Evolutionary conservation across 2,888 invertebrate genomes (phyloP).

Genomic region (Aphidius colemani): DNA sequence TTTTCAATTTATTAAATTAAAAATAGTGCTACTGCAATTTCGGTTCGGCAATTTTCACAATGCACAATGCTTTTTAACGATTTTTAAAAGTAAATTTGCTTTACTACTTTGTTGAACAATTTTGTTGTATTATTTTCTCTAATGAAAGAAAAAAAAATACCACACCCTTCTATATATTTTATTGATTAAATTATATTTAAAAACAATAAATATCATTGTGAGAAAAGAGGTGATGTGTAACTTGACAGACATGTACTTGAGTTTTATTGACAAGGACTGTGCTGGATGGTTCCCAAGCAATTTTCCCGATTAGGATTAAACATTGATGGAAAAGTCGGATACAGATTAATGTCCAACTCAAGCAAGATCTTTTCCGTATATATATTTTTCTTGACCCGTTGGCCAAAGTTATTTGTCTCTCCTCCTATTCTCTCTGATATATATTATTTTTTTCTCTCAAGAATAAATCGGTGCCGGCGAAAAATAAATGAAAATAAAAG

Average conservation of each 20-base stretch:
- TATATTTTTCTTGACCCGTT: conserved; percentile 26
- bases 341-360: conserved; percentile 55
- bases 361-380: conserved; percentile 20
- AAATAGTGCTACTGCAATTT: no score
- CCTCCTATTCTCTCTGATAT: conserved; percentile 15
- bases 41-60: no score
- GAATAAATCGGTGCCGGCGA: not conserved
- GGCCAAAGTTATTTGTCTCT: conserved; percentile 35
- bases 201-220: not conserved
- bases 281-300: conserved; percentile 38
- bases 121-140: no score
- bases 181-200: no score
- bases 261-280: conserved; percentile 17
- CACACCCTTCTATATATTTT: no score
- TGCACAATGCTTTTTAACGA: no score
- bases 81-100: no score
- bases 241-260: not conserved
- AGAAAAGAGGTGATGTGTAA: not conserved
- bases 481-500: conserved; percentile 8
- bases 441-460: conserved; percentile 1
- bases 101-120: no score
- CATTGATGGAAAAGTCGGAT: conserved; percentile 55
- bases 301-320: conserved; percentile 58
- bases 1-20: no score
- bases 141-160: no score